These are phyloP conservation scores for Pluvianellus socialis DNA, from an alignment of 2,113 vertebrate genomes.

Conservation along the genomic window DNA sequence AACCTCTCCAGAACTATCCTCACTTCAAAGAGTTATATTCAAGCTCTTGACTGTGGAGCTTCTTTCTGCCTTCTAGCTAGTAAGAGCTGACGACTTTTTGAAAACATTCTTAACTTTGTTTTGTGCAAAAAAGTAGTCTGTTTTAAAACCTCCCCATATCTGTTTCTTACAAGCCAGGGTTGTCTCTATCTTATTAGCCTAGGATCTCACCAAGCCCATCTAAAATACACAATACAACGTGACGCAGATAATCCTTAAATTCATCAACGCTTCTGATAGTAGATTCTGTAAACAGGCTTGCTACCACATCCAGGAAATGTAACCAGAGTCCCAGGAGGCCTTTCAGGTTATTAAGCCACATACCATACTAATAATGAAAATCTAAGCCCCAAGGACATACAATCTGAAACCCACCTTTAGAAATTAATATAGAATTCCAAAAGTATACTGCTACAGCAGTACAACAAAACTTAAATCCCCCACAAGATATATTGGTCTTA, in stretches of 20 bases:
- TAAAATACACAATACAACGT: background rate
- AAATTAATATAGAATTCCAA: background rate
- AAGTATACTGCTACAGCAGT: background rate
- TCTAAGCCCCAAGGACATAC: background rate
- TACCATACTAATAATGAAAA: background rate
- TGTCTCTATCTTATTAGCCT: background rate
- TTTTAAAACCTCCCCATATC: background rate
- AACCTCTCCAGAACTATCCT: background rate
- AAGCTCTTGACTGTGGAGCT: background rate
- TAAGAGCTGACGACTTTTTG: background rate
- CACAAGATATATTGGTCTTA: background rate
- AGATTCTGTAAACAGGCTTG: background rate
- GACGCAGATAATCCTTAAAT: background rate
- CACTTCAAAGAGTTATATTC: background rate
- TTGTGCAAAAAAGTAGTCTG: background rate
- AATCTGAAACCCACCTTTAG: background rate
- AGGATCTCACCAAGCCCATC: background rate
- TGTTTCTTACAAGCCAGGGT: background rate
- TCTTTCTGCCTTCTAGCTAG: background rate
- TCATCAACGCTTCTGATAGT: fast-evolving
- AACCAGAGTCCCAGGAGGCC: background rate
- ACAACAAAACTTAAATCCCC: background rate
- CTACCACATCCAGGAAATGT: background rate
- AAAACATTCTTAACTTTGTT: background rate
- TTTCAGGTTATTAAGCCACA: background rate